A percentile compares a stretch with the other conserved stretches of the same genome.
Conservation (phyloP, 37 sponge, comb jelly and placozoan species). For the Tethya wilhelma region DNA sequence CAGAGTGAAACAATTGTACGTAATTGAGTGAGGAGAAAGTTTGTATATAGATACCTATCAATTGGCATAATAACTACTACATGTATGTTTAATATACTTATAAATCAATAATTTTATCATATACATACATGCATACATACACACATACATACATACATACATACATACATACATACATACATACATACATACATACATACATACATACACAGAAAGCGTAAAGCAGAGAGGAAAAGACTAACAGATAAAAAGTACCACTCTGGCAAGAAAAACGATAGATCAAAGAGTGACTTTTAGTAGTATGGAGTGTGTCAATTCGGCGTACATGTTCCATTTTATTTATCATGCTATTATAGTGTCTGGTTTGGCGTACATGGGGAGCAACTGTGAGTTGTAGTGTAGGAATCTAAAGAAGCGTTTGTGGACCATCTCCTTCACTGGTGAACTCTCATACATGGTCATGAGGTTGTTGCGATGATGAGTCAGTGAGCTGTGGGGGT, state of each 20-base stretch:
- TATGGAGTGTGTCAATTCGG: too few relatives aligned
- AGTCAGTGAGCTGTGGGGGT: neutral
- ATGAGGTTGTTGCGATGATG: conserved; percentile 1
- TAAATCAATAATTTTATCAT: too few relatives aligned
- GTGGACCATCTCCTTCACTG: conserved; percentile 29
- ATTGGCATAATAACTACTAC: too few relatives aligned
- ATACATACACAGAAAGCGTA: conserved; percentile 76
- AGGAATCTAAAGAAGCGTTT: conserved; percentile 65
- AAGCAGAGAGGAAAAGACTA: conserved; percentile 49
- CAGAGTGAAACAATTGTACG: conserved; percentile 74
- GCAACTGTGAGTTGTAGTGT: conserved; percentile 87
- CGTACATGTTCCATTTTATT: too few relatives aligned
- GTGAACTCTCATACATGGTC: conserved; percentile 17
- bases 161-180: too few relatives aligned
- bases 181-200: too few relatives aligned
- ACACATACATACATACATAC: too few relatives aligned
- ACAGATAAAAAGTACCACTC: conserved; percentile 85
- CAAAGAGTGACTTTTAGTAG: too few relatives aligned
- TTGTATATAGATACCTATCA: too few relatives aligned
- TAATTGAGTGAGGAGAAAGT: neutral
- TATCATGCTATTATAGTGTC: conserved; percentile 32
- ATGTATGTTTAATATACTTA: too few relatives aligned
- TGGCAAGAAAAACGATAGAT: conserved; percentile 60
- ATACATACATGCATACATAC: neutral
- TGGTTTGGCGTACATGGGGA: conserved; percentile 89